phyloP scores from a whole-genome alignment of 2,888 invertebrate genomes.

The Cataglyphis albicans region DNA sequence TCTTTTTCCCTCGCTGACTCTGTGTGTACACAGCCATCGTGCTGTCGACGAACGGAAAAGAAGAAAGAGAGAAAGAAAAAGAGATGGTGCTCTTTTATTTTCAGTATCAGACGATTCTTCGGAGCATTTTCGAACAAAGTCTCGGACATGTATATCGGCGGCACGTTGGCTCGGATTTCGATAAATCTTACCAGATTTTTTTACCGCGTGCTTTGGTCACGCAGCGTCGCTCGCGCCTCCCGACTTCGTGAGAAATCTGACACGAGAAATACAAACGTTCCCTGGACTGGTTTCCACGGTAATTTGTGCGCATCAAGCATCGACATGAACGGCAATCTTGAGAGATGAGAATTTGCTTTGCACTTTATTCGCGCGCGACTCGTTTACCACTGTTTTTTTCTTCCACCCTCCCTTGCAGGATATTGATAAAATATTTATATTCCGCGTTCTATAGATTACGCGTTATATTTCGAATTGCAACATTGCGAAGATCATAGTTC shows the following conservation, averaged over 20 bases:
- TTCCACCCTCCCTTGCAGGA: background rate
- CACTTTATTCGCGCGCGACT: background rate
- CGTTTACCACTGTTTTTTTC: background rate
- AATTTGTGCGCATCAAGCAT: constrained; percentile 57
- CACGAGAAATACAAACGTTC: constrained; percentile 67
- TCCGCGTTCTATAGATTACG: background rate
- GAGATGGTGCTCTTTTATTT: constrained; percentile 71
- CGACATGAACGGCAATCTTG: constrained; percentile 25
- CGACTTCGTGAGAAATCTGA: constrained; percentile 63
- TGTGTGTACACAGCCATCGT: constrained; percentile 23
- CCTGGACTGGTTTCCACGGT: constrained; percentile 50
- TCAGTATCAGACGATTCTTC: constrained; percentile 74
- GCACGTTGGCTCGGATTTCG: constrained; percentile 72
- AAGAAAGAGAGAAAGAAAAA: background rate
- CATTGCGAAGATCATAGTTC: background rate
- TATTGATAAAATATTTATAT: background rate
- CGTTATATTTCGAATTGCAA: background rate
- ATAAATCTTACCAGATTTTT: constrained; percentile 73
- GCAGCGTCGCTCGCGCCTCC: constrained; percentile 66
- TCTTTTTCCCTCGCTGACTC: constrained; percentile 63
- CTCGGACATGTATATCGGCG: constrained; percentile 71
- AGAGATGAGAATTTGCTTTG: background rate
- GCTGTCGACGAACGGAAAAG: constrained; percentile 40
- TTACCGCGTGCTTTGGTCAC: constrained; percentile 70
- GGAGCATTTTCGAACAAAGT: constrained; percentile 70